These are phyloP conservation scores for Camptogramma bilineatum DNA, from an alignment of 2,888 invertebrate species.

Conservation along the genomic window DNA sequence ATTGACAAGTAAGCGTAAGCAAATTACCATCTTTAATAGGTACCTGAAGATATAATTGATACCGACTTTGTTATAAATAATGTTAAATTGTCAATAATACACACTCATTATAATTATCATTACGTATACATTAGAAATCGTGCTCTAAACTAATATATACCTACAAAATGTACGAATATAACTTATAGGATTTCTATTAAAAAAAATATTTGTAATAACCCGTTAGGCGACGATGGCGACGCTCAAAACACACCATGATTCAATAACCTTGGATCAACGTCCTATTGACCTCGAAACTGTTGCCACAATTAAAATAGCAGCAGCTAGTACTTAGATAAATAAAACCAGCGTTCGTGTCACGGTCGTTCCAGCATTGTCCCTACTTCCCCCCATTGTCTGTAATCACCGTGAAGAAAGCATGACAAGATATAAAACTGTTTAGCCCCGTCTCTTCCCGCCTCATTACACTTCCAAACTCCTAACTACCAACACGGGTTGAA, in stretches of 20 bases:
- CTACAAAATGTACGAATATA: no score
- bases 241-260: constrained; percentile 32
- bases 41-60: no score
- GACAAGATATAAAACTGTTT: constrained; percentile 77
- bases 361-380: constrained; percentile 60
- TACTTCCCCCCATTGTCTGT: constrained; percentile 83
- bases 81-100: no score
- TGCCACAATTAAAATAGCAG: constrained; percentile 4
- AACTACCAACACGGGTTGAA: constrained; percentile 50
- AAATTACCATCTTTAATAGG: no score
- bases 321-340: neutral
- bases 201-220: neutral
- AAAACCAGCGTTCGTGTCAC: constrained; percentile 60
- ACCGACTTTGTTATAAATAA: no score
- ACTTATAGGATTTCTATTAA: no score
- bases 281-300: constrained; percentile 71
- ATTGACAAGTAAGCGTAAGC: no score
- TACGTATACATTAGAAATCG: no score
- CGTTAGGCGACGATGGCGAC: neutral
- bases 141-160: no score
- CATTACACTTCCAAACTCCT: constrained; percentile 61
- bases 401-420: constrained; percentile 74
- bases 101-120: no score
- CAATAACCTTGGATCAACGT: constrained; percentile 64
- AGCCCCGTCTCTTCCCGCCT: constrained; percentile 57